Base-by-base conservation (phyloP, 2,888 invertebrate species). In the Tridacna crocea region DNA sequence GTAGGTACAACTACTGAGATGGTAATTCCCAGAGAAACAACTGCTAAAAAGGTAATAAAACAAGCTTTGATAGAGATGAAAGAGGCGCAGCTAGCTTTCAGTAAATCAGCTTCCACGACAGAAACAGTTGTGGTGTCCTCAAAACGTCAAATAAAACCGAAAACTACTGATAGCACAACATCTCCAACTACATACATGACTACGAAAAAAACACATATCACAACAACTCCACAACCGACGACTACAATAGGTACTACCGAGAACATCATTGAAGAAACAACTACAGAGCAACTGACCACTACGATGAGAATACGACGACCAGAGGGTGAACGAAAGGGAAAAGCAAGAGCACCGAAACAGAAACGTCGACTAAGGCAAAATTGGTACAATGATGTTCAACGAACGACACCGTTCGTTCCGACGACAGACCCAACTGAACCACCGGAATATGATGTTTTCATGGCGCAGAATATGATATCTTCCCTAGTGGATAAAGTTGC, bases 391-490 rank as follows among this genome's bases (percentile, higher is more conserved):
- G 19, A 48, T 24, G 51, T n/a, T 15, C 48, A 3, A 11, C 26
- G 17, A 24, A 48, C 70, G 4, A 61, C 24, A 24, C n/a, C 70
- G 0, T 51, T 70, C 8, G 26, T n/a, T 48, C 48, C 70, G 8
- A 70, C 70, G 15, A 48, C 70, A 22, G 48, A 70, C 70, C 51
- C 51, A 12, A 48, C 70, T 24, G 70, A 51, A 51, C n/a, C 47
- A 24, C 22, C n/a, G 11, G 70, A 51, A 6, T 24, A n/a, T 13
- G 51, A 51, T 15, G 26, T 70, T 17, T 17, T 70, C 3, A 24
- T 36, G 27, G 70, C 48, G 24, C 24, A 70, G 6, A 47, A 22
- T 27, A 70, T 70, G 70, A 48, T 70, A 47, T 51, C 70, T 6
- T 70, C 70, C 26, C 19, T 66, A 1, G 66, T 66, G 0, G 46